Percentiles rank a stretch among this genome's conserved stretches.
phyloP scores from a whole-genome alignment of 2,888 invertebrate genomes.

The Neoscelio sp. region DNA sequence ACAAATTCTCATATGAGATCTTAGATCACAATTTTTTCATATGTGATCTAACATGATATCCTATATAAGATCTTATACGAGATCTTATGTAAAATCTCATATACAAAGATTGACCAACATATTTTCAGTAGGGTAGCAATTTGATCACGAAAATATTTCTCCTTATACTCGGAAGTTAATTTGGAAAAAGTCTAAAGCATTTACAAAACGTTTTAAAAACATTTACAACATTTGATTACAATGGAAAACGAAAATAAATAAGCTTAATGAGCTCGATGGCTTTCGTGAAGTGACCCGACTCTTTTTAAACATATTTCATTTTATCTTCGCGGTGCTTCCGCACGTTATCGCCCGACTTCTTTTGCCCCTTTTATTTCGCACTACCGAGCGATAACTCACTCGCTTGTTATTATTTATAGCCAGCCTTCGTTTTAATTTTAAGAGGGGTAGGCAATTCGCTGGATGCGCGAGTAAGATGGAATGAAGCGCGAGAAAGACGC shows the following conservation, averaged over 20 bases:
- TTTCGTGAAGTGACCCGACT: neutral
- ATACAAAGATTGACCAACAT: too few species aligned
- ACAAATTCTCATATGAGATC: too few species aligned
- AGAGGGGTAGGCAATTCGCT: slow-evolving; percentile 65
- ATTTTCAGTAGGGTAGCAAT: too few species aligned
- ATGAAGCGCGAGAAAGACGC: slow-evolving; percentile 29
- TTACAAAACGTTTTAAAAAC: too few species aligned
- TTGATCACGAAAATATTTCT: too few species aligned
- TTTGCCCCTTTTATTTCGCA: slow-evolving; percentile 76
- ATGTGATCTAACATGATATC: too few species aligned
- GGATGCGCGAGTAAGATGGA: slow-evolving; percentile 23
- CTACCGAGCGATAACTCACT: slow-evolving; percentile 75
- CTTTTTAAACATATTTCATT: slow-evolving; percentile 57
- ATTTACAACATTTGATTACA: too few species aligned
- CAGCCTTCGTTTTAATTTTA: slow-evolving; percentile 72
- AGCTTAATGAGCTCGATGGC: neutral
- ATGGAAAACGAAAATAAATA: neutral
- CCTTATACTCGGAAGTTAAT: too few species aligned
- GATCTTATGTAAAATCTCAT: too few species aligned
- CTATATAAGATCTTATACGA: too few species aligned
- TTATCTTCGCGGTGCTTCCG: slow-evolving; percentile 56
- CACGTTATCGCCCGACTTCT: slow-evolving; percentile 68
- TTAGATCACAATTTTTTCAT: too few species aligned
- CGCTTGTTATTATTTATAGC: slow-evolving; percentile 80
- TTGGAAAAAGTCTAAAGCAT: too few species aligned